Percentiles rank a stretch among this genome's conserved stretches.
These are phyloP conservation scores for Heloderma charlesbogerti DNA, from an alignment of 2,113 vertebrate species.

Conservation along the genomic window DNA sequence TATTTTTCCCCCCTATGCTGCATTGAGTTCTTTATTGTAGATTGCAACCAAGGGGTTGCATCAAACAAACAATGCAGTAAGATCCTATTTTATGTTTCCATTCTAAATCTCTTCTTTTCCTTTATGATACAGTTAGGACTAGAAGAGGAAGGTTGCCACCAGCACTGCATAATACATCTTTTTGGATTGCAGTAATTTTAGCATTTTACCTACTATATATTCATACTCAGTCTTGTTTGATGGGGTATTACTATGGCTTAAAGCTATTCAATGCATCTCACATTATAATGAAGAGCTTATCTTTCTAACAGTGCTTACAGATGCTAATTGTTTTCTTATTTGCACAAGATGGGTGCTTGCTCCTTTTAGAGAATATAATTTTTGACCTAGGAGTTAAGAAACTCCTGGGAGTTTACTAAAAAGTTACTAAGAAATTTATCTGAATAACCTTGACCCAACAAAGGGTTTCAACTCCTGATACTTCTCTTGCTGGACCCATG, in stretches of 20 bases:
- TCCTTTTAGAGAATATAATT: background rate
- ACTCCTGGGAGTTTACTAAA: no score
- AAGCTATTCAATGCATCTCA: background rate
- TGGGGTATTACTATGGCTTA: background rate
- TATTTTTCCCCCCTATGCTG: no score
- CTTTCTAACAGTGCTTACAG: background rate
- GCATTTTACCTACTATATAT: background rate
- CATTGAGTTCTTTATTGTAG: background rate
- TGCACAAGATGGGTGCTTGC: background rate
- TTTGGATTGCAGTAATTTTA: background rate
- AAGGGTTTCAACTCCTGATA: background rate
- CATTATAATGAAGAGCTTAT: background rate
- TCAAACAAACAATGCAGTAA: background rate
- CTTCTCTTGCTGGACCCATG: background rate
- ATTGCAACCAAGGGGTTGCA: background rate
- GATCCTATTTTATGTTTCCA: no score
- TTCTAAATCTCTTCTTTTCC: background rate
- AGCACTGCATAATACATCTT: background rate
- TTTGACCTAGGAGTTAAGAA: background rate
- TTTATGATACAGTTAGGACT: background rate
- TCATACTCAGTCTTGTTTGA: background rate
- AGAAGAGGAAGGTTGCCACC: background rate
- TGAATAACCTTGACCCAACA: background rate
- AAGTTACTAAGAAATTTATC: background rate
- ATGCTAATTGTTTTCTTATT: background rate